Evolutionary conservation across 2,888 invertebrate species (phyloP), one percentile per base, ranked within the genome.

Genomic region (Hyposoter dolosus): DNA sequence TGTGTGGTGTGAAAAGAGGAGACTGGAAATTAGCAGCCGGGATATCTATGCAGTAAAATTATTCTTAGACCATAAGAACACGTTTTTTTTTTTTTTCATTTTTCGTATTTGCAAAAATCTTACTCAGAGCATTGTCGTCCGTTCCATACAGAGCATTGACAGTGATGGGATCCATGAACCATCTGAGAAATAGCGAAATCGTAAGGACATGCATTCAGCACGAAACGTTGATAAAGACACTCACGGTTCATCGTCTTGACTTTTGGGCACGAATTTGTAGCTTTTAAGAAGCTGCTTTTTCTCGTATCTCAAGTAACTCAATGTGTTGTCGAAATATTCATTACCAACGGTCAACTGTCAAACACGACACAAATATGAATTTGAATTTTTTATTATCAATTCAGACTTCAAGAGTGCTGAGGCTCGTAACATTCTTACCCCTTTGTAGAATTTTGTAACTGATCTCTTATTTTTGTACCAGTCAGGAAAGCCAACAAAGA

Each of bases 401-500:
- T 50, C 32, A 47, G 32, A 50, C 3, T 6, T 69, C 17, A 35
- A 40, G 0, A 28, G 35, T 35, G 19, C 7, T 3, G 10, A 53
- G 15, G 28, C 19, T 45, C 12, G 1, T 47, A 17, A 50, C 35
- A 12, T 86, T 91, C 93, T 91, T 92, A 95, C 95, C 87, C 94
- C 94, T 83, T 93, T 92, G 88, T 96, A 95, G 89, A 95, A 95
- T 7, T 94, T 92, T 86, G 95, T 94, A 45, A 96, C 91, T 79
- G 94, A 92, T 17, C 93, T 91, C 43, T 94, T 92, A 89, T 95
- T 94, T 43, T 94, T 91, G 81, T 95, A 95, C 92, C 95, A 96
- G 80, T 95, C 95, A 3, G 96, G 96, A 89, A 95, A 96, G 1
- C 96, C 96, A 82, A 96, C 95, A 79, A 94, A 93, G 71, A 95